Evolutionary conservation across 37 sponge, comb jelly and placozoan genomes (phyloP).

Genomic region (Eunapius fragilis): DNA sequence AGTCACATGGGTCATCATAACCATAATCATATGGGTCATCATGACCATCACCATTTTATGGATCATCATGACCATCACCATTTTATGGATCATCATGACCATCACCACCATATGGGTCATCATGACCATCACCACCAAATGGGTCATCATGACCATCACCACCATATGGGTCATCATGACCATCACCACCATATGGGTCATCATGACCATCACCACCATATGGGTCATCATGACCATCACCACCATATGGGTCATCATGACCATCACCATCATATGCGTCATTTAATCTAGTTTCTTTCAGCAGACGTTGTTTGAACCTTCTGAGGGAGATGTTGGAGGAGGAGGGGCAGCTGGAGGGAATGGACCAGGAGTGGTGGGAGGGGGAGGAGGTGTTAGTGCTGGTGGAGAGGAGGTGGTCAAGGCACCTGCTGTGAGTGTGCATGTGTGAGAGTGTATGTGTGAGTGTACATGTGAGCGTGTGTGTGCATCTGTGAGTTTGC

Average conservation of each 20-base stretch:
- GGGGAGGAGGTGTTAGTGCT: not conserved
- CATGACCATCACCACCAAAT: no score
- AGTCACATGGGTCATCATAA: no score
- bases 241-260: no score
- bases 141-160: no score
- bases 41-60: no score
- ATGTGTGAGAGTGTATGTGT: not conserved
- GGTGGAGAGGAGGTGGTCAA: not conserved
- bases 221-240: not conserved
- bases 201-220: not conserved
- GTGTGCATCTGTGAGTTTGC: not conserved
- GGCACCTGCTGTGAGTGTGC: not conserved
- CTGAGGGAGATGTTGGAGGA: constrained; percentile 1
- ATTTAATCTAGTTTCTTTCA: not conserved
- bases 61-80: no score
- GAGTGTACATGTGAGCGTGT: not conserved
- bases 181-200: not conserved
- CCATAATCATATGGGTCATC: no score
- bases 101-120: no score
- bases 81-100: no score
- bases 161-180: no score
- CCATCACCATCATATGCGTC: no score
- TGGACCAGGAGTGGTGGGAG: not conserved
- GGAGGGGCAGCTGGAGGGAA: not conserved
- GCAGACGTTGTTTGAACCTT: constrained; percentile 36